Percentiles rank a stretch among this genome's conserved stretches.
Conservation (phyloP, 2,888 invertebrate genomes). For the Chloroclysta siterata region DNA sequence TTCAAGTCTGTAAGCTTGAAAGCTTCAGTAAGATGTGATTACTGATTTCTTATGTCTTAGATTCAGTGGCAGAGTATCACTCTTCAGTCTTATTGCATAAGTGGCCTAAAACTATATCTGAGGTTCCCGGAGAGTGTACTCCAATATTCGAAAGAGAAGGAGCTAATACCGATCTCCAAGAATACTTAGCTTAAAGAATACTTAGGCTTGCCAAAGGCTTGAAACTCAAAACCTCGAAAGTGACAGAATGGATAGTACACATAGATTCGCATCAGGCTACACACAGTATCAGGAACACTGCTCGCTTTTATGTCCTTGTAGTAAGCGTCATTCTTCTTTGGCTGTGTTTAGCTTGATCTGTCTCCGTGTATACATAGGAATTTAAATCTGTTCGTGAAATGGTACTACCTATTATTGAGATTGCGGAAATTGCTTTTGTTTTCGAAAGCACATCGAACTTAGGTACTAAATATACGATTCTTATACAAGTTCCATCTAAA, state of each 20-base stretch:
- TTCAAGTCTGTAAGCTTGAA: slow-evolving; percentile 3
- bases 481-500: neutral
- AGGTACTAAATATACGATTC: neutral
- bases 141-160: neutral
- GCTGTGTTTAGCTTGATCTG: too few species aligned
- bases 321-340: too few species aligned
- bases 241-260: neutral
- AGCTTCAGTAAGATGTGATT: slow-evolving; percentile 12
- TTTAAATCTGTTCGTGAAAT: too few species aligned
- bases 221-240: neutral
- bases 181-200: neutral
- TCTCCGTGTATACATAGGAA: too few species aligned
- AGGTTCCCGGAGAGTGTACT: slow-evolving; percentile 10
- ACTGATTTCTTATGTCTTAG: slow-evolving; percentile 45
- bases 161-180: neutral
- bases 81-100: slow-evolving; percentile 69
- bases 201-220: neutral
- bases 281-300: too few species aligned
- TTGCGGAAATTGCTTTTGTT: neutral
- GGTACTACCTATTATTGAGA: too few species aligned
- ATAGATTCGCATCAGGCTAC: too few species aligned
- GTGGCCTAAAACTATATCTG: slow-evolving; percentile 45
- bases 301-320: too few species aligned
- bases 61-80: slow-evolving; percentile 57
- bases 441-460: neutral